Evolutionary conservation across 2,113 vertebrate genomes (phyloP).

Genomic region (Psittacara wagleri): DNA sequence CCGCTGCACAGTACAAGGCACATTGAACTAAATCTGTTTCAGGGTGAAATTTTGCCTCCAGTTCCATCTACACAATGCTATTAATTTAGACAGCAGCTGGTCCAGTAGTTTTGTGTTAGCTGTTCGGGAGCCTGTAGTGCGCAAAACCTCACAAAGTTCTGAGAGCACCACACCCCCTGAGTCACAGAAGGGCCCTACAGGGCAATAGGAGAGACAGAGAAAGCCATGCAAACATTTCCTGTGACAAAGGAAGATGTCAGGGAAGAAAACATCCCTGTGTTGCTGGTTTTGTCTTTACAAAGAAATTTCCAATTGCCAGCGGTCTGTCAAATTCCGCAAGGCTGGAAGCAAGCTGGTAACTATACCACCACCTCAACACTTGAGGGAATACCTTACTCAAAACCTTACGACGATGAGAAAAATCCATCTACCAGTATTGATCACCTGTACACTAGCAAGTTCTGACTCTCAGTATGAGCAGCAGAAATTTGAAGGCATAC

Average conservation of each 20-base stretch:
- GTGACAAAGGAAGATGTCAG: background rate
- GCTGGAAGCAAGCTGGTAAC: background rate
- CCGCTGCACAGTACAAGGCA: background rate
- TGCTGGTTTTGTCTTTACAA: background rate
- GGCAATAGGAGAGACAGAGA: background rate
- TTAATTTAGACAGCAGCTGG: background rate
- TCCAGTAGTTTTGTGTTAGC: background rate
- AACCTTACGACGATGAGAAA: background rate
- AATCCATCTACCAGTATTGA: background rate
- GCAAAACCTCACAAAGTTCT: background rate
- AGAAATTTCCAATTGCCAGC: background rate
- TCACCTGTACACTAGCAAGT: background rate
- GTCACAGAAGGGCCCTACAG: background rate
- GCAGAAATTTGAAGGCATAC: background rate
- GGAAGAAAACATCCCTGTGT: background rate
- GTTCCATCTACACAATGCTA: background rate
- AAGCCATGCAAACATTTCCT: background rate
- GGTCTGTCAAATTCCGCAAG: background rate
- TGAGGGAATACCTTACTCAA: background rate
- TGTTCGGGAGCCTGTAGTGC: background rate
- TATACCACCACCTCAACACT: background rate
- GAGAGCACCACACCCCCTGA: background rate
- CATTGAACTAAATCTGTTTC: background rate
- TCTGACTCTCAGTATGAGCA: background rate
- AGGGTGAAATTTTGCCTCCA: background rate